Conservation (phyloP, 2,113 vertebrate genomes). For the Cromileptes altivelis region DNA sequence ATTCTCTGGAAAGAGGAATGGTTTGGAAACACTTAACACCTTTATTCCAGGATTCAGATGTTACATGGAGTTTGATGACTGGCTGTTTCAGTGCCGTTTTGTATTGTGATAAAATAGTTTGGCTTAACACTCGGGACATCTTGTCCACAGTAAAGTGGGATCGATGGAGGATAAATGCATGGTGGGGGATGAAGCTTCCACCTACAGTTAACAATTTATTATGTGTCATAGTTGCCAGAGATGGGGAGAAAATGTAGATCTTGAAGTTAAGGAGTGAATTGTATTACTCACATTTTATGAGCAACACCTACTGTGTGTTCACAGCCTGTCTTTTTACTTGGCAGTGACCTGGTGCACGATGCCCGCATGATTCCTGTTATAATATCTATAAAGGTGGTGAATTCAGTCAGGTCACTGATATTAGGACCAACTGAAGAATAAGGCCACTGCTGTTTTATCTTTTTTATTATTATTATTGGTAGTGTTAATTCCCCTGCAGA, state of each 20-base stretch:
- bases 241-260: neutral
- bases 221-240: conserved; percentile 14
- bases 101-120: conserved; percentile 7
- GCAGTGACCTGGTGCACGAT: neutral
- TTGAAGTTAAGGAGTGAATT: conserved; percentile 5
- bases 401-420: neutral
- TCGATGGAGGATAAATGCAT: conserved; percentile 13
- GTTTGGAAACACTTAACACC: neutral
- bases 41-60: neutral
- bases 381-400: neutral
- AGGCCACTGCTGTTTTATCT: neutral
- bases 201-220: neutral
- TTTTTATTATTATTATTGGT: neutral
- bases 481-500: neutral
- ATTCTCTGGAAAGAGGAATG: neutral
- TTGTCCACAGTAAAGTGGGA: neutral
- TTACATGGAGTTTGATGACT: conserved; percentile 9
- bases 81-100: neutral
- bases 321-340: conserved; percentile 10
- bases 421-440: neutral
- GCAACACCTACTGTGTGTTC: neutral
- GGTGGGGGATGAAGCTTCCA: neutral
- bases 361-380: neutral
- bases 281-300: conserved; percentile 25
- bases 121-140: neutral